Conservation (phyloP, 1,140 invertebrate genomes). For the Elymnias hypermnestra region DNA sequence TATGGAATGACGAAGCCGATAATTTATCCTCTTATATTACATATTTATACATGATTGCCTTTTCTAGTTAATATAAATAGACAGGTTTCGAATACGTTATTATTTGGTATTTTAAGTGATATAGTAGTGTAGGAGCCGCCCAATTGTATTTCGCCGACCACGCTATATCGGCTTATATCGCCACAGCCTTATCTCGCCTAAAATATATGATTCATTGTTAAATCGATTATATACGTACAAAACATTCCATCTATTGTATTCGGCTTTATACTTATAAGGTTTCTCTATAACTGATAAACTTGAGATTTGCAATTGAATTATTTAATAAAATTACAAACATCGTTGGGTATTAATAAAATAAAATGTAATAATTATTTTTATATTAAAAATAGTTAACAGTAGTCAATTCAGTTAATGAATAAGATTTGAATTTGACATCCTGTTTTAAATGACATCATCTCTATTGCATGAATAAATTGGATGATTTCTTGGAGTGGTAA, state of each 20-base stretch:
- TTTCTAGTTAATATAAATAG: conserved; percentile 38
- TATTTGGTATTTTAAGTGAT: conserved; percentile 9
- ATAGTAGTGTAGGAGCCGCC: conserved; percentile 30
- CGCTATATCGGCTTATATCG: conserved; percentile 6
- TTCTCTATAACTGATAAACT: not conserved
- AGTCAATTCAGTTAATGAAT: too few species aligned
- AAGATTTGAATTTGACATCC: too few species aligned
- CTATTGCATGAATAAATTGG: too few species aligned
- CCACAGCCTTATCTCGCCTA: conserved; percentile 9
- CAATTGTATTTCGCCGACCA: conserved; percentile 19
- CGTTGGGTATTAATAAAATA: too few species aligned
- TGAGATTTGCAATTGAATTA: too few species aligned
- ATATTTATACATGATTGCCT: conserved; percentile 28
- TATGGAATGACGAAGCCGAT: conserved; percentile 51
- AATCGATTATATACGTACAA: conserved; percentile 18
- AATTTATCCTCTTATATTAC: conserved; percentile 40
- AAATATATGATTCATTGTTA: conserved; percentile 24
- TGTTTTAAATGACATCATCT: too few species aligned
- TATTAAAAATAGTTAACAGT: too few species aligned
- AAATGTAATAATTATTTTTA: too few species aligned
- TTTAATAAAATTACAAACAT: too few species aligned
- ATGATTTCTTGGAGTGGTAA: too few species aligned
- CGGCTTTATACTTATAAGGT: not conserved
- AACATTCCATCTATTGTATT: conserved; percentile 17
- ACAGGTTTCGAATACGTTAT: conserved; percentile 18